Evolutionary conservation across 2,797 vertebrate species (phyloP), one percentile per base, ranked within the genome.

Genomic region (Cyclura pinguis): DNA sequence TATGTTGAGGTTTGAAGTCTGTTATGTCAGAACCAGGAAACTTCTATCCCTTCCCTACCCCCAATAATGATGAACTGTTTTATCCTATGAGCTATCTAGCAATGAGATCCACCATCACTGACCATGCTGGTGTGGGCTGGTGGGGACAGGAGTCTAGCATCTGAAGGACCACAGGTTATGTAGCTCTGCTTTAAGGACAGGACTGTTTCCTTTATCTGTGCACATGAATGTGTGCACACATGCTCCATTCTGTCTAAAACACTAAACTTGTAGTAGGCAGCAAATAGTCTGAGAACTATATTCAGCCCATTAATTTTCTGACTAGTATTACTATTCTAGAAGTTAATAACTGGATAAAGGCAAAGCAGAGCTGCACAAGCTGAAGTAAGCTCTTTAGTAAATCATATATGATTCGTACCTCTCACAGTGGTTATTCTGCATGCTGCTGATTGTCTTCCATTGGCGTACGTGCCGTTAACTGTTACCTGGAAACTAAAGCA

Each of bases 401-500:
- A 38, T 16, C 52, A 62, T 18, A 59, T 14, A 27, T 42, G 27
- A 16, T 35, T 32, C 42, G 72, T 38, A 88, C 29, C 22, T 81
- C 7, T 35, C 8, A 67, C 6, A 38, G 42, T 77, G 9, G 18
- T 69, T 82, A n/a, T 29, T 3, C 59, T 85, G 27, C 20, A n/a
- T 42, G 18, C 6, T 57, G 32, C 12, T 72, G n/a, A n/a, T 80
- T 47, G 24, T 62, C 59, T 29, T 52, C 10, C 24, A 12, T 47
- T 47, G 74, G 27, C 18, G 50, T 35, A 22, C 14, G 29, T 38
- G 8, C 6, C 1, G 12, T 62, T 72, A 13, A 50, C 42, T 77
- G 59, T 67, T 85, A 84, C 80, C 29, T 18, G 24, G 35, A 69
- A 88, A 84, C 12, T 78, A 0, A 50, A 92, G 89, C 32, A 90